These are phyloP conservation scores for Dorcus hopei DNA, from an alignment of 2,888 invertebrate species.

Conservation along the genomic window DNA sequence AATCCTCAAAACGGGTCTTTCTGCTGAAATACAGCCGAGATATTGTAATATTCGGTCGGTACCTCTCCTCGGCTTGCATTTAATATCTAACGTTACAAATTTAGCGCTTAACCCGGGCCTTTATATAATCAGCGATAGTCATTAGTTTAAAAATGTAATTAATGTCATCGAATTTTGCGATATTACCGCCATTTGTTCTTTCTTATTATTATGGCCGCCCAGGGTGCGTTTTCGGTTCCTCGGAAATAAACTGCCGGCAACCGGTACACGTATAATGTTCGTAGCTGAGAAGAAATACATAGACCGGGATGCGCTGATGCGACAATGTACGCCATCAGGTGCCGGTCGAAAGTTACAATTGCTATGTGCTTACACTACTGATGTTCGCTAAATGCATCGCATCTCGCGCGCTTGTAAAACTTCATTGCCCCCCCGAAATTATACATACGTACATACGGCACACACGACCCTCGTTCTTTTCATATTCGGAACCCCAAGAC, in stretches of 20 bases:
- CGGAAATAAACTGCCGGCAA: slow-evolving; percentile 12
- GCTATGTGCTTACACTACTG: slow-evolving; percentile 45
- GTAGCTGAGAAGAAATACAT: slow-evolving; percentile 40
- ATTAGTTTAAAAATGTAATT: no score
- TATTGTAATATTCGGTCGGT: slow-evolving; percentile 38
- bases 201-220: background rate
- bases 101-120: background rate
- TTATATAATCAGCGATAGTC: background rate
- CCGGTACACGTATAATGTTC: slow-evolving; percentile 42
- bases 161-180: no score
- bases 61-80: slow-evolving; percentile 36
- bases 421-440: slow-evolving; percentile 12
- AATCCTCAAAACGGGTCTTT: slow-evolving; percentile 48
- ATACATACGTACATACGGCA: slow-evolving; percentile 6
- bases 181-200: no score
- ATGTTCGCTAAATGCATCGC: slow-evolving; percentile 38
- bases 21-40: slow-evolving; percentile 47
- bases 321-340: slow-evolving; percentile 46
- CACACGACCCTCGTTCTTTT: background rate
- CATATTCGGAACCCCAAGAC: slow-evolving; percentile 5
- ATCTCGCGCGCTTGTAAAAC: slow-evolving; percentile 15
- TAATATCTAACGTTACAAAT: slow-evolving; percentile 35
- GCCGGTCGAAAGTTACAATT: slow-evolving; percentile 44
- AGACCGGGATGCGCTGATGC: slow-evolving; percentile 44
- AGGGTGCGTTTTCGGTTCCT: background rate